Conservation (phyloP, 2,888 invertebrate species). For the Physocephala rufipes region DNA sequence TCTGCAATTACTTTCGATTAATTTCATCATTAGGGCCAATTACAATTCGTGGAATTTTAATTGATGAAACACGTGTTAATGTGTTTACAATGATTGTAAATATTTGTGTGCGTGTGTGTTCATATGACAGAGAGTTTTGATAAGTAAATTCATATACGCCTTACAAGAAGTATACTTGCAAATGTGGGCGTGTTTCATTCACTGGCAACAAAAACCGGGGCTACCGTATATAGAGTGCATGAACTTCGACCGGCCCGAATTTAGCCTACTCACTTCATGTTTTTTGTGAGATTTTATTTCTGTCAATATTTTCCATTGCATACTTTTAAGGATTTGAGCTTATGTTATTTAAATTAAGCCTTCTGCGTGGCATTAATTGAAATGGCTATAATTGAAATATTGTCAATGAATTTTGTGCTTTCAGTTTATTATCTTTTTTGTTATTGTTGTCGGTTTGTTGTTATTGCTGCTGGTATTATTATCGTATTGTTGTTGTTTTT, state of each 20-base stretch:
- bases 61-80: neutral
- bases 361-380: slow-evolving; percentile 12
- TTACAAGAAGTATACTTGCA: neutral
- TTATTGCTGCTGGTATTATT: neutral
- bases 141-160: neutral
- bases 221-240: no score
- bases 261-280: no score
- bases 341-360: slow-evolving; percentile 20
- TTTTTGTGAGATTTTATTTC: slow-evolving; percentile 16
- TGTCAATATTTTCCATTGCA: slow-evolving; percentile 11
- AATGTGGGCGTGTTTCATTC: slow-evolving; percentile 3
- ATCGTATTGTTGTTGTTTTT: neutral
- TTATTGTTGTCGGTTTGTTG: slow-evolving; percentile 1
- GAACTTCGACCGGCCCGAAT: no score
- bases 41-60: slow-evolving; percentile 21
- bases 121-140: neutral
- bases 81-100: slow-evolving; percentile 11
- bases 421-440: neutral
- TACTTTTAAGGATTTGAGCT: slow-evolving; percentile 21
- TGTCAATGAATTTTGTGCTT: slow-evolving; percentile 5
- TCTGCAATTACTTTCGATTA: neutral
- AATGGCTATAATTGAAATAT: slow-evolving; percentile 8
- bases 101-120: slow-evolving; percentile 31
- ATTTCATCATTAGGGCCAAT: neutral
- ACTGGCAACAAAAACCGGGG: no score